Evolutionary conservation across 2,888 invertebrate species (phyloP).

Genomic region (Eristalis intricaria): DNA sequence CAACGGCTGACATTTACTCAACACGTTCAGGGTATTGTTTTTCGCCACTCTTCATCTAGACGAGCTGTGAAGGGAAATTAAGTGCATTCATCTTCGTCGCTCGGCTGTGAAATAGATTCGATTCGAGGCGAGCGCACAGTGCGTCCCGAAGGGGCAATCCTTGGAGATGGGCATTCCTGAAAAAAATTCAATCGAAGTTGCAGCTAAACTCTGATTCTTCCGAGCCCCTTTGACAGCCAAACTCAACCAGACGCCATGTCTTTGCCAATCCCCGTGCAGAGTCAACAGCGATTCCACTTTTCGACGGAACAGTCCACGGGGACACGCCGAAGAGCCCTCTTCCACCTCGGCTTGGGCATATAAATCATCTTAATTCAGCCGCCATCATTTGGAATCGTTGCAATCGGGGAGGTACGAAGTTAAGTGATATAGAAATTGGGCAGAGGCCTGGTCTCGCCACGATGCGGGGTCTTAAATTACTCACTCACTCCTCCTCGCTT

Average conservation of each 20-base stretch:
- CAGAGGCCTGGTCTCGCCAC: slow-evolving; percentile 21
- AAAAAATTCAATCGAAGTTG: background rate
- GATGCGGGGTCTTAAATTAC: slow-evolving; percentile 53
- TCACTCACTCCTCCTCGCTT: slow-evolving; percentile 2
- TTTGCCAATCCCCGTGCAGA: background rate
- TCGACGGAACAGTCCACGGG: background rate
- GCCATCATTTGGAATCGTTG: slow-evolving; percentile 66
- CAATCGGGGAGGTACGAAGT: background rate
- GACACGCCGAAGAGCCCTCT: slow-evolving; percentile 1
- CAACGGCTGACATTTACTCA: slow-evolving; percentile 72
- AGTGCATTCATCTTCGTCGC: slow-evolving; percentile 61
- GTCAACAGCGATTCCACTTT: background rate
- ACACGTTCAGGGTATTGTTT: slow-evolving; percentile 69
- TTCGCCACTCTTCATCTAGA: background rate
- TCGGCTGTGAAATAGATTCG: slow-evolving; percentile 51
- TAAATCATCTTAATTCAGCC: slow-evolving; percentile 66
- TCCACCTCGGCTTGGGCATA: slow-evolving; percentile 30
- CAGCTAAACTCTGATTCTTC: too few relatives aligned
- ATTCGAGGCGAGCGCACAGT: slow-evolving; percentile 23
- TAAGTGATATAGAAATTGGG: slow-evolving; percentile 36
- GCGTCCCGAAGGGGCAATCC: background rate
- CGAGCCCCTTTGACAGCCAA: too few relatives aligned
- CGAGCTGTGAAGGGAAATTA: slow-evolving; percentile 13
- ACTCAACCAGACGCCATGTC: too few relatives aligned
- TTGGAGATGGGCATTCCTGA: background rate